Evolutionary conservation across 2,113 vertebrate genomes (phyloP), one percentile per base, ranked within the genome.

Genomic region (Formicarius rufipectus): DNA sequence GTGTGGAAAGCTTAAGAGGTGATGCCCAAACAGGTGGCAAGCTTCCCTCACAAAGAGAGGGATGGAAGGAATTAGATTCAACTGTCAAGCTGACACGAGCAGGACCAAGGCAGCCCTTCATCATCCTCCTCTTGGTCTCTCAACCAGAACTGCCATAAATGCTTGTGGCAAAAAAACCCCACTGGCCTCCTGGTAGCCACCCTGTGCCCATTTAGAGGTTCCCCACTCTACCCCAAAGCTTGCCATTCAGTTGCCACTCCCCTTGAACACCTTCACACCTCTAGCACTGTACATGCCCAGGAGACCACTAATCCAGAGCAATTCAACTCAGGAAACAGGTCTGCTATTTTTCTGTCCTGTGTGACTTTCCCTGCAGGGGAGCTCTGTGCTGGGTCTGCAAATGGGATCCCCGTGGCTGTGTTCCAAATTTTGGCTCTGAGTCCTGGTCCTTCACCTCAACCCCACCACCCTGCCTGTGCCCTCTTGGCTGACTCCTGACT

Each of bases 361-460:
- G 33, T 1, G 9, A 55, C 56, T 40, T 30, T 19, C 3, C 28
- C 53, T 20, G 31, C 3, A 4, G 15, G 2, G 6, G 2, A 79
- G 37, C 56, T 71, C 62, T 60, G 62, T 0, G 0, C 49, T 30
- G 39, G 31, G 19, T 49, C 37, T 42, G 24, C 37, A 76, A 21
- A 45, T 3, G 5, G 15, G 9, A 62, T 27, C 27, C 14, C 24
- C 4, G 0, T 12, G 55, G n/a, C n/a, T 35, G 18, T 12, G 15
- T 24, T 75, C 67, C 40, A 30, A 42, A n/a, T 14, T 59, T 18
- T 67, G 44, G 21, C 24, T 21, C 4, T 9, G 0, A 52, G 49
- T 35, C 19, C 44, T 45, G 19, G 24, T 63, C 47, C 39, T 16
- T 52, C 0, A 0, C 19, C 19, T 59, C 45, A 45, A 7, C 33